Conservation (phyloP, 2,113 vertebrate genomes). For the Lates calcarifer region DNA sequence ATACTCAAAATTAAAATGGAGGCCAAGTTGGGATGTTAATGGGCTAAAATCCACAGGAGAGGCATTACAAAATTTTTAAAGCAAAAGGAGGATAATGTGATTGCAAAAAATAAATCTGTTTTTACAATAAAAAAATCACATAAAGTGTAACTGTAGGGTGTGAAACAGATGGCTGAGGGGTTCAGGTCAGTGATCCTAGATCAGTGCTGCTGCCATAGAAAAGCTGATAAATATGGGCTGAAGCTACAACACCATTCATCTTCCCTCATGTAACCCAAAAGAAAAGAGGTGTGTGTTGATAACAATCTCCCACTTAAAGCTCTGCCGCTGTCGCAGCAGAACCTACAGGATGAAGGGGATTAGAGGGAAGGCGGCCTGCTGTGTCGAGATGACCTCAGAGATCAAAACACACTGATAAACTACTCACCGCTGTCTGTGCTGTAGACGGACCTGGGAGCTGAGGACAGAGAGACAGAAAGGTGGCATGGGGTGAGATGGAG, state of each 20-base stretch:
- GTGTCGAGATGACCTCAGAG: conserved; percentile 46
- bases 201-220: conserved; percentile 24
- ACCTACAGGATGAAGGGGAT: conserved; percentile 34
- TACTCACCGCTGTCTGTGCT: conserved; percentile 92
- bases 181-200: conserved; percentile 20
- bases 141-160: background rate
- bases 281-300: conserved; percentile 23
- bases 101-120: background rate
- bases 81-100: background rate
- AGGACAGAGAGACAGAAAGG: conserved; percentile 27
- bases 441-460: conserved; percentile 85
- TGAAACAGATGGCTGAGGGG: conserved; percentile 37
- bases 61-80: background rate
- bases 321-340: conserved; percentile 37
- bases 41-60: background rate
- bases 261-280: conserved; percentile 44
- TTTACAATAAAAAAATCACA: background rate
- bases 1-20: background rate
- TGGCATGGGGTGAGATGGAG: background rate
- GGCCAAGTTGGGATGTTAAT: background rate
- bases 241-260: conserved; percentile 36
- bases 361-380: background rate
- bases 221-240: conserved; percentile 34
- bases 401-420: conserved; percentile 53
- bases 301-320: conserved; percentile 51